Conservation (phyloP, 2,888 invertebrate species). For the Gisinianus flammeolus region DNA sequence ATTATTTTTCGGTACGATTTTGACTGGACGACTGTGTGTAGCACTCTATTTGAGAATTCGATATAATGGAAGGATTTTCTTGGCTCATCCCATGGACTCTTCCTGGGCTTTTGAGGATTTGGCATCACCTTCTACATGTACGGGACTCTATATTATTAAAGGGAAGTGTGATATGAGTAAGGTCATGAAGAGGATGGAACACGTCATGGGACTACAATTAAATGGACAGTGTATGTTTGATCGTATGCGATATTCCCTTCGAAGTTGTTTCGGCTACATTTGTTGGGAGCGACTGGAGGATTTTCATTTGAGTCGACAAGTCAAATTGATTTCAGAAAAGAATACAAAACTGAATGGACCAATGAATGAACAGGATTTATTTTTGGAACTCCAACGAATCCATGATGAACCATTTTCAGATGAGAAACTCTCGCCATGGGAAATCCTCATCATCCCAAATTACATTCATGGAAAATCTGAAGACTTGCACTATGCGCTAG, state of each 20-base stretch:
- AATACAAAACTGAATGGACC: conserved; percentile 22
- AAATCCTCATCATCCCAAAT: conserved; percentile 50
- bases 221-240: conserved; percentile 28
- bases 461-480: conserved; percentile 30
- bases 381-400: conserved; percentile 44
- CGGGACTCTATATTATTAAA: conserved; percentile 53
- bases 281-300: conserved; percentile 49
- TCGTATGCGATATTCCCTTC: conserved; percentile 26
- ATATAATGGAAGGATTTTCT: conserved; percentile 17
- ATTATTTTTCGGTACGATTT: not conserved
- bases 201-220: conserved; percentile 36
- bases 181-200: conserved; percentile 39
- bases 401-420: conserved; percentile 47
- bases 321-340: conserved; percentile 38
- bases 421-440: conserved; percentile 48
- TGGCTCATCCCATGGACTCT: conserved; percentile 46
- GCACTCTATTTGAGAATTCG: conserved; percentile 15
- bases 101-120: conserved; percentile 53
- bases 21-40: not conserved
- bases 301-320: conserved; percentile 43
- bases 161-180: conserved; percentile 50
- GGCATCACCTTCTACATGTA: conserved; percentile 45
- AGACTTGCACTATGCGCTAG: conserved; percentile 45
- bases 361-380: conserved; percentile 48
- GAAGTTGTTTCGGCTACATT: conserved; percentile 50